Base-by-base conservation (phyloP, 1,140 invertebrate species). In the Leptopilina clavipes region DNA sequence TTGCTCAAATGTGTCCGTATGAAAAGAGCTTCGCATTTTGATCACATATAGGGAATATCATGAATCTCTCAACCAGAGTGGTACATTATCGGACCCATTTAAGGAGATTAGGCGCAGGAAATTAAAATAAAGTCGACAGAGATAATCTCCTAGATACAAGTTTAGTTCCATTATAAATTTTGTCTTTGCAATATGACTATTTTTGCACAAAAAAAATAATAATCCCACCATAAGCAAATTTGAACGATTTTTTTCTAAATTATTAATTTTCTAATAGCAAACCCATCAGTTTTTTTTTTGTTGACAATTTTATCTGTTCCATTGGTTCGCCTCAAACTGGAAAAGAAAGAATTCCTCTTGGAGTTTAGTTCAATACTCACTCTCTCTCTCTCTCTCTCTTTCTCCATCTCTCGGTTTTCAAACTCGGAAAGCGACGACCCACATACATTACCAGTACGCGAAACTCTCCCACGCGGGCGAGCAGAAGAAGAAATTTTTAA, bases 401-500 rank as follows among this genome's bases (percentile, higher is more conserved):
- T 18, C 19, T 19, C 52, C 9, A 9, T 12, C 11, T 59, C 22
- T 31, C 12, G 2, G 25, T 31, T 31, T 31, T 65, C 25, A 14
- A 37, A 65, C 59, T 65, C 59, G 12, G 59, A 31, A 65, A 65
- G 14, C n/a, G n/a, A 5, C 22, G 59, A 31, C 59, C 59, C 25
- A 37, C 59, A 65, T 65, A 65, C 25, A 65, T 65, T 65, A 65
- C 25, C 56, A 65, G 37, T 75, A 72, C 73, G 48, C 12, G 54
- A 43, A 74, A 74, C 18, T 25, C 48, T 18, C 19, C 74, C 48
- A 70, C 76, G 65, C 37, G 22, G 73, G 11, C 37, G 59, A 37
- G 25, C 22, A 65, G 59, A 65, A 65, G 59, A 65, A 65, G 25
- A 65, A 65, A 37, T 65, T 65, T 65, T 65, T 65, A 65, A 37